Percentiles rank a stretch among this genome's conserved stretches.
Conservation (phyloP, 1,140 invertebrate species). For the Drosophila parvula region DNA sequence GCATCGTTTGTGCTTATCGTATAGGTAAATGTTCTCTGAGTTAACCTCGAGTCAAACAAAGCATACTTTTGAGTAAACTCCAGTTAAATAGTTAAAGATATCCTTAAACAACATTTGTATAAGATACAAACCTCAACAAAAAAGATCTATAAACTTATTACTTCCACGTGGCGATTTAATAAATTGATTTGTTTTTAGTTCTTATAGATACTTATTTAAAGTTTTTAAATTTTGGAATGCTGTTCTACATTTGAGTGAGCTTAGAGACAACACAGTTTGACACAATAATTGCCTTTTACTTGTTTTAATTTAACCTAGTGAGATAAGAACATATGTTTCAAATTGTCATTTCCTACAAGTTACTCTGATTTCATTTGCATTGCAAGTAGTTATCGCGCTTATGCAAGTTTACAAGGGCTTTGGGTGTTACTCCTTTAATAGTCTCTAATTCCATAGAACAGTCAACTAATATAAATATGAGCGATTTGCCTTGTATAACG, state of each 20-base stretch:
- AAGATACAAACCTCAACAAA: too few species aligned
- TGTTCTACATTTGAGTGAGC: too few species aligned
- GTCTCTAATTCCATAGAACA: neutral
- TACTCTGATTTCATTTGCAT: neutral
- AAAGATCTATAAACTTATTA: too few species aligned
- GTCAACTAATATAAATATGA: neutral
- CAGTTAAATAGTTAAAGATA: conserved; percentile 8
- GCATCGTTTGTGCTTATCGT: conserved; percentile 16
- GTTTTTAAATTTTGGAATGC: too few species aligned
- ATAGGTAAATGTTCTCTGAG: conserved; percentile 4
- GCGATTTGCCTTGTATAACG: neutral
- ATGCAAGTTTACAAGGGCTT: neutral
- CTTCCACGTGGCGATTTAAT: too few species aligned
- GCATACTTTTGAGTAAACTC: neutral
- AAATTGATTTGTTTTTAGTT: too few species aligned
- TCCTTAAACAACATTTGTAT: too few species aligned
- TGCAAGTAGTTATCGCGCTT: neutral
- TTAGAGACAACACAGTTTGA: neutral
- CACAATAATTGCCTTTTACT: neutral
- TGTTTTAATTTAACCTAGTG: neutral
- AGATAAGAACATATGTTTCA: neutral
- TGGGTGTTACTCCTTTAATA: conserved; percentile 1
- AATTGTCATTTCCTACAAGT: neutral
- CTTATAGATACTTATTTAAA: too few species aligned
- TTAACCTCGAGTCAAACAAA: conserved; percentile 3